Evolutionary conservation across 2,888 invertebrate genomes (phyloP).

Genomic region (Lasioglossum lativentre): DNA sequence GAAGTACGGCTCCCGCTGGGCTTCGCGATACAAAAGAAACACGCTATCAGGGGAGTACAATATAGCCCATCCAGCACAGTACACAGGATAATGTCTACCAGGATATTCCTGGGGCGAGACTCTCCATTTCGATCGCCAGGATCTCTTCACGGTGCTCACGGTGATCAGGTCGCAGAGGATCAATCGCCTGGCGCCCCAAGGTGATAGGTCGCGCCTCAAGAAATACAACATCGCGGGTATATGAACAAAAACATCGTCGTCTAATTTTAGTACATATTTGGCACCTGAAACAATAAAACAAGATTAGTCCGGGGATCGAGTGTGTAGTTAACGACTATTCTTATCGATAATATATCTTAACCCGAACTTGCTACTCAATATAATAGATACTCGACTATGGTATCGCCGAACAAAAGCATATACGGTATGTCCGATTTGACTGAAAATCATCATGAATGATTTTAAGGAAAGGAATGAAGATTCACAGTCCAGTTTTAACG

Average conservation of each 20-base stretch:
- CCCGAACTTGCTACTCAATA: neutral
- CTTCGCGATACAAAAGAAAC: constrained; percentile 86
- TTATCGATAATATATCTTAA: neutral
- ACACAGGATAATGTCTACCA: constrained; percentile 88
- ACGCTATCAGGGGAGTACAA: constrained; percentile 89
- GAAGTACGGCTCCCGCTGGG: constrained; percentile 89
- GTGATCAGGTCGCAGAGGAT: constrained; percentile 88
- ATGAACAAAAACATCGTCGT: constrained; percentile 85
- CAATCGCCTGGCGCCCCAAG: constrained; percentile 87
- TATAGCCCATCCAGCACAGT: constrained; percentile 91
- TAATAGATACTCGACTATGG: neutral
- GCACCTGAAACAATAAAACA: constrained; percentile 75
- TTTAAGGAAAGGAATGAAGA: neutral
- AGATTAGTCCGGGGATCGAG: neutral
- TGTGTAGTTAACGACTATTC: neutral
- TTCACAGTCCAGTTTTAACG: neutral
- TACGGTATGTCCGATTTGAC: neutral
- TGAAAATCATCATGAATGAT: neutral
- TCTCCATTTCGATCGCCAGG: constrained; percentile 91
- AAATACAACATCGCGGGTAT: constrained; percentile 83
- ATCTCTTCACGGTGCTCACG: constrained; percentile 86
- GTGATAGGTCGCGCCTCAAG: constrained; percentile 86
- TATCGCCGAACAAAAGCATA: neutral
- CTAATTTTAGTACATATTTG: constrained; percentile 85
- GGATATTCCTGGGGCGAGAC: constrained; percentile 89